phyloP scores from a whole-genome alignment of 2,113 vertebrate genomes.

The Corythaixoides concolor region DNA sequence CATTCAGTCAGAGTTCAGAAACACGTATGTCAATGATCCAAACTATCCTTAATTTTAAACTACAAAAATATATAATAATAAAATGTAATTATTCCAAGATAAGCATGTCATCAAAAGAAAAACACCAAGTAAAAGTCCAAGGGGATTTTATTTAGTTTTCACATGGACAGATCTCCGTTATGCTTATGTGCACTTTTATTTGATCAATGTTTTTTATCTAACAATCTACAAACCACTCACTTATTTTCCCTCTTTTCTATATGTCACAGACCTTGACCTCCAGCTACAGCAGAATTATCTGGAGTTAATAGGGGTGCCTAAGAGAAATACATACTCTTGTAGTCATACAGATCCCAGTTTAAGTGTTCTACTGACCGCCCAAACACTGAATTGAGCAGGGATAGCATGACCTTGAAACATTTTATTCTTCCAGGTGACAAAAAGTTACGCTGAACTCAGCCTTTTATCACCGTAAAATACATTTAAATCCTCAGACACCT shows the following conservation, averaged over 20 bases:
- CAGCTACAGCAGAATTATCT: not conserved
- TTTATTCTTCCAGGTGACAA: not conserved
- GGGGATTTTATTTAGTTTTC: not conserved
- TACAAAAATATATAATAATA: not conserved
- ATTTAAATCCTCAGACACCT: not conserved
- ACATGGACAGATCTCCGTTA: not conserved
- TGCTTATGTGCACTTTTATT: not conserved
- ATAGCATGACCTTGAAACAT: not conserved
- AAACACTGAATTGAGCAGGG: not conserved
- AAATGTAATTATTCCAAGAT: not conserved
- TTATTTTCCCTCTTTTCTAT: not conserved
- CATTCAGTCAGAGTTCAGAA: not conserved
- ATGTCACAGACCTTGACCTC: not conserved
- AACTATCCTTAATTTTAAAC: not conserved
- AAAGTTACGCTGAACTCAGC: not conserved
- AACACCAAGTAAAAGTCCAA: not conserved
- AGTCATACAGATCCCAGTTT: not conserved
- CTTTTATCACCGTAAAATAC: not conserved
- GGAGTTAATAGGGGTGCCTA: not conserved
- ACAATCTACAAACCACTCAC: not conserved
- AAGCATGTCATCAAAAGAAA: not conserved
- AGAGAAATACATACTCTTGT: not conserved
- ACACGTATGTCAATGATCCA: not conserved
- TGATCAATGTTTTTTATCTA: not conserved
- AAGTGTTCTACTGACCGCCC: not conserved